Conservation (phyloP, 1,140 invertebrate genomes). For the Antheraea mylitta region DNA sequence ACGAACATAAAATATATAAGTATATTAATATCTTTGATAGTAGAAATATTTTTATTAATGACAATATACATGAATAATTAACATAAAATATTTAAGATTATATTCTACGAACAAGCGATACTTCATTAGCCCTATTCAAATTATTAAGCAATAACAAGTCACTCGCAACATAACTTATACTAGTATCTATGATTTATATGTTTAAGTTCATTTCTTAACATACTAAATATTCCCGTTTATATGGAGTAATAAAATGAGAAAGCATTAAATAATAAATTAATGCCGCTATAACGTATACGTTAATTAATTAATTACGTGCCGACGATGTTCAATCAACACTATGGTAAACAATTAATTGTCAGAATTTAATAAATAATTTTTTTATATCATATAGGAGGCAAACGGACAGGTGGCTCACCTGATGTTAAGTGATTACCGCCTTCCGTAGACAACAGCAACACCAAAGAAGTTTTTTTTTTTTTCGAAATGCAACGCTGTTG, state of each 20-base stretch:
- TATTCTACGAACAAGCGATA: slow-evolving; percentile 34
- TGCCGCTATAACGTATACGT: slow-evolving; percentile 52
- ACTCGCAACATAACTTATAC: slow-evolving; percentile 38
- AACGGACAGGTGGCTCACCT: too few species aligned
- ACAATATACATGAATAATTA: slow-evolving; percentile 27
- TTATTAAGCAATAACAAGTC: slow-evolving; percentile 53
- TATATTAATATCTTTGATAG: slow-evolving; percentile 3
- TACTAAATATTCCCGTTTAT: slow-evolving; percentile 47
- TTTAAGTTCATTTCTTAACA: slow-evolving; percentile 37
- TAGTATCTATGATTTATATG: slow-evolving; percentile 51
- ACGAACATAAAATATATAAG: not conserved
- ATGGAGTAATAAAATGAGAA: slow-evolving; percentile 48
- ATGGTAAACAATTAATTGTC: slow-evolving; percentile 59
- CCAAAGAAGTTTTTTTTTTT: too few species aligned
- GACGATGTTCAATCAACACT: slow-evolving; percentile 58
- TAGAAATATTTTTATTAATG: slow-evolving; percentile 18
- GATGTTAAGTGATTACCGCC: too few species aligned
- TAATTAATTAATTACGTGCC: slow-evolving; percentile 67
- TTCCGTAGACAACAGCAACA: too few species aligned
- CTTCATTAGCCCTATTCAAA: slow-evolving; percentile 62
- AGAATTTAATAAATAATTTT: slow-evolving; percentile 36
- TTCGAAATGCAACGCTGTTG: too few species aligned
- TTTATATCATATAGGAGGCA: too few species aligned
- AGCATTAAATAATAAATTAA: slow-evolving; percentile 51
- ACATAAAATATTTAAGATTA: slow-evolving; percentile 24